Evolutionary conservation across 1,140 invertebrate species (phyloP), one percentile per base, ranked within the genome.

Genomic region (Pseudomyrmex cubaensis): DNA sequence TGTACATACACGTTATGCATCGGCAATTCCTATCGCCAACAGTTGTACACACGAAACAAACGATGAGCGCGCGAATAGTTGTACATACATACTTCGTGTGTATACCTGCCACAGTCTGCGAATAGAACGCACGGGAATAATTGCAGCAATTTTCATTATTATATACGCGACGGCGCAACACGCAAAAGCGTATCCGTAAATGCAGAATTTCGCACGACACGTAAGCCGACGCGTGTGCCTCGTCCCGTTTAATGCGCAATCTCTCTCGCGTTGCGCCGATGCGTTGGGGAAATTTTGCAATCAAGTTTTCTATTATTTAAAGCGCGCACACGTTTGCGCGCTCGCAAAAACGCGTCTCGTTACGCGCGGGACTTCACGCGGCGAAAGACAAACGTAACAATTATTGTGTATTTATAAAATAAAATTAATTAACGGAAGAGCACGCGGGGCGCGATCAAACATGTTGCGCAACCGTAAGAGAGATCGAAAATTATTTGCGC

Each of bases 81-180:
- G 20, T 57, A 35, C 35, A 35, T 35, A 22, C 44, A 35, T 35
- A 22, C 44, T 57, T 70, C 44, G 22, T n/a, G 25, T 25, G 3
- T 25, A 10, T 50, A 69, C 20, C 20, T 69, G 52, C 50, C 50
- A 66, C 35, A 56, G 17, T 54, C 35, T 25, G 8, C n/a, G 12
- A 22, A 9, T 12, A 17, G 12, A 35, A 35, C 64, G 13, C 54
- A 70, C 46, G 35, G 76, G 44, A 78, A 78, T 77, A 77, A 77
- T 70, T 48, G 44, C 76, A 13, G 64, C 12, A 69, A 78, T 78
- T 70, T 70, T 59, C 75, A 78, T 59, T 78, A 78, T 69, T 78
- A 46, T 35, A 20, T 20, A 20, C 20, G 76, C 35, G 63, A 54
- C 35, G 59, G 35, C 73, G 17, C 20, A 35, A 22, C 46, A 13